A percentile compares a stretch with the other conserved stretches of the same genome.
Conservation (phyloP, 2,797 vertebrate genomes). For the Synanceia verrucosa region DNA sequence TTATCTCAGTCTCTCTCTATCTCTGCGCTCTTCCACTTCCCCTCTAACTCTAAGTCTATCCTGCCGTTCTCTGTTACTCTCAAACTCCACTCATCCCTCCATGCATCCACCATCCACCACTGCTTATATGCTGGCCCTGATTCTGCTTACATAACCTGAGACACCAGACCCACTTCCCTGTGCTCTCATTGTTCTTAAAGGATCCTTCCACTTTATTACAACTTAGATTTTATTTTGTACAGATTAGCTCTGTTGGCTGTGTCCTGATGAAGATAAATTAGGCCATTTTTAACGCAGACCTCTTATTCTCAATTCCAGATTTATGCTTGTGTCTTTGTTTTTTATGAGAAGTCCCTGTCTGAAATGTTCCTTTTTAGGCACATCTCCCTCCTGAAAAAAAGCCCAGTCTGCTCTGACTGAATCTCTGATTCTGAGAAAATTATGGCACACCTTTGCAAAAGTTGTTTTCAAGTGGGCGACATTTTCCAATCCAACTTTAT, state of each 20-base stretch:
- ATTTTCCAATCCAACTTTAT: no score
- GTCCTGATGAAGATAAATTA: no score
- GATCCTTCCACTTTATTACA: not conserved
- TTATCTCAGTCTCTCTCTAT: conserved; percentile 23
- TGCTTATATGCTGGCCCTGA: conserved; percentile 43
- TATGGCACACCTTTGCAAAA: no score
- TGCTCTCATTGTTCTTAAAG: conserved; percentile 14
- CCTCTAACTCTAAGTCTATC: conserved; percentile 35
- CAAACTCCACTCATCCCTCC: conserved; percentile 40
- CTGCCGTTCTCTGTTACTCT: conserved; percentile 54
- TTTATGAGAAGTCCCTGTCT: no score
- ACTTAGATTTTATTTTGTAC: not conserved
- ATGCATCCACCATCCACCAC: conserved; percentile 32
- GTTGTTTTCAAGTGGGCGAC: no score
- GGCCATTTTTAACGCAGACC: no score
- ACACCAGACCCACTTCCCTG: conserved; percentile 36
- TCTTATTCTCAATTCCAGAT: no score
- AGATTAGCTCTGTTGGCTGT: not conserved
- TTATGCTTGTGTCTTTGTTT: no score
- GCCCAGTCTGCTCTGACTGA: no score
- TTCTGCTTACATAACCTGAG: conserved; percentile 62
- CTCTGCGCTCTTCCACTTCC: conserved; percentile 21
- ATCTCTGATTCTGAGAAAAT: no score
- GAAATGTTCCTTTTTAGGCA: no score
- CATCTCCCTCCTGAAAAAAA: no score